phyloP scores from a whole-genome alignment of 2,113 vertebrate species.

The Odobenus rosmarus region DNA sequence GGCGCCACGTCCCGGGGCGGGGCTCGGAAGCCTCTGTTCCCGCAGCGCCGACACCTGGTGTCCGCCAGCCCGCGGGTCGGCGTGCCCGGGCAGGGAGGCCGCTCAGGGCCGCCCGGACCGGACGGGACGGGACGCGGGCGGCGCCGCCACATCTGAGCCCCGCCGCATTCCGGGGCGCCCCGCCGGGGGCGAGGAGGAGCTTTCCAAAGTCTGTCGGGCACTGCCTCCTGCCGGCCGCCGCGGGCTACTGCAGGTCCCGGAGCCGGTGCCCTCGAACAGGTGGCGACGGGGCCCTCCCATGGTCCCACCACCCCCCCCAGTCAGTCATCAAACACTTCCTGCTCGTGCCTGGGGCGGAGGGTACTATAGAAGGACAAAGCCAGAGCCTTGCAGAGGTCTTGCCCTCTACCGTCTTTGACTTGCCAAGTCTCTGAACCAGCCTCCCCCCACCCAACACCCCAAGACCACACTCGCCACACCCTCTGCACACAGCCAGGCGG shows the following conservation, averaged over 20 bases:
- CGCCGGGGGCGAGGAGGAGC: not conserved
- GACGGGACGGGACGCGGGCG: constrained; percentile 64
- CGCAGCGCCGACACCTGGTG: constrained; percentile 12
- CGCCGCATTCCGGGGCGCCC: constrained; percentile 55
- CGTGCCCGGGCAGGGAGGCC: constrained; percentile 66
- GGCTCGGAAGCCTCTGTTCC: constrained; percentile 34
- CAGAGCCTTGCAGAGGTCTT: not conserved
- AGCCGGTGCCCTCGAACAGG: not conserved
- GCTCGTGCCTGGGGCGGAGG: not conserved
- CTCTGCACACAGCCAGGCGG: not conserved
- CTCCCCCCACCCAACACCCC: not conserved
- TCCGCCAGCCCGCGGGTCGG: not conserved
- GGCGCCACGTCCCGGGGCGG: constrained; percentile 32
- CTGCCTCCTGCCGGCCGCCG: not conserved
- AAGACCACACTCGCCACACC: too few species aligned
- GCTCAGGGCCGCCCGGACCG: constrained; percentile 11
- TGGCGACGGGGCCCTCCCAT: too few species aligned
- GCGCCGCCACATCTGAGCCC: constrained; percentile 75
- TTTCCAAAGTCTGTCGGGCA: not conserved
- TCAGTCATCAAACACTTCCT: not conserved
- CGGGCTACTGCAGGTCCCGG: not conserved
- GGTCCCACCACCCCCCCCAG: not conserved
- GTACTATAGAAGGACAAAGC: not conserved
- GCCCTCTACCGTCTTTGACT: too few species aligned
- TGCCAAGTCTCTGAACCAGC: not conserved